Conservation (phyloP, 2,797 vertebrate species). For the Manis crassicaudata region DNA sequence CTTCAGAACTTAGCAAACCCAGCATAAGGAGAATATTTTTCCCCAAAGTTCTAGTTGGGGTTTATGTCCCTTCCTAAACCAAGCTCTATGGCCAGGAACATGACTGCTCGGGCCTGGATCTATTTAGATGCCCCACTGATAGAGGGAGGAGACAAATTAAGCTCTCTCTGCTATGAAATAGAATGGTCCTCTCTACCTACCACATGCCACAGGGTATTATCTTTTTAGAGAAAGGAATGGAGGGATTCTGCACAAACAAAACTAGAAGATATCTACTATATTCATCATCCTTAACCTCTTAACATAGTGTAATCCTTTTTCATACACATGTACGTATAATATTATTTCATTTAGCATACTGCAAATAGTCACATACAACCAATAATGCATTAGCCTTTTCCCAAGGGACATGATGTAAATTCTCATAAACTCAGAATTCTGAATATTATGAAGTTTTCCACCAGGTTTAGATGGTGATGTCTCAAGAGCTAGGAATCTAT, state of each 20-base stretch:
- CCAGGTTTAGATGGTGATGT: background rate
- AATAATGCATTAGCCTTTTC: background rate
- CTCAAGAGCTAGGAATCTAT: background rate
- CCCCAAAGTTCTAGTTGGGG: background rate
- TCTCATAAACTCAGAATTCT: conserved; percentile 45
- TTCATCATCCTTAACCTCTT: background rate
- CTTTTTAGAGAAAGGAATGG: background rate
- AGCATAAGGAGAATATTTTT: background rate
- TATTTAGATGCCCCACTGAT: background rate
- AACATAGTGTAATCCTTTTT: conserved; percentile 5
- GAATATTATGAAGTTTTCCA: background rate
- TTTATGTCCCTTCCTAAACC: background rate
- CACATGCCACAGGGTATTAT: background rate
- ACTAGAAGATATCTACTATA: background rate
- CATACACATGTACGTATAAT: background rate
- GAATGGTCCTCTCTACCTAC: background rate
- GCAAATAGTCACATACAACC: background rate
- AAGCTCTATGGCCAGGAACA: background rate
- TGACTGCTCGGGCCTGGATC: background rate
- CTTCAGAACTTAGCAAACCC: background rate
- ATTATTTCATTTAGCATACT: background rate
- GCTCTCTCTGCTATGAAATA: background rate
- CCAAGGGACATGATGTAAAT: background rate
- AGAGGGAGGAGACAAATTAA: background rate
- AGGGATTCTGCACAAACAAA: conserved; percentile 10